Percentiles rank a stretch among this genome's conserved stretches.
These are phyloP conservation scores for Acrossocheilus fasciatus DNA, from an alignment of 2,797 vertebrate species.

Conservation along the genomic window DNA sequence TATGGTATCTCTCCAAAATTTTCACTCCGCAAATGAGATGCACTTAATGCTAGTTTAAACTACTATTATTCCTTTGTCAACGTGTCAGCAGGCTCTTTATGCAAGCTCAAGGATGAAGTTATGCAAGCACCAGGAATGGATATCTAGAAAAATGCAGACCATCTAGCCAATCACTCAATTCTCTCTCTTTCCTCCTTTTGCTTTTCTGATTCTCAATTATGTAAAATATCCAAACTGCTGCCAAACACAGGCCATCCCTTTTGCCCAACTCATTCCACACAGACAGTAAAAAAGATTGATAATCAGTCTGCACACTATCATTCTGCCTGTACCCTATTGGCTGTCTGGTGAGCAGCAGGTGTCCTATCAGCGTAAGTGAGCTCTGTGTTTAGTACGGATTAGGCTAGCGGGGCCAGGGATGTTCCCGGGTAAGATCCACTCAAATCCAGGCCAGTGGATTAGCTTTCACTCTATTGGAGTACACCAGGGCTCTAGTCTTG, in stretches of 20 bases:
- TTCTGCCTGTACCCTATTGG: conserved; percentile 55
- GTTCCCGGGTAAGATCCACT: conserved; percentile 64
- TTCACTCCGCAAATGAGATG: neutral
- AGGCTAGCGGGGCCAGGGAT: conserved; percentile 57
- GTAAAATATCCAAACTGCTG: conserved; percentile 30
- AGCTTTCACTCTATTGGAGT: conserved; percentile 51
- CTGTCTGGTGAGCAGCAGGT: conserved; percentile 58
- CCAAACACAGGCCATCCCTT: conserved; percentile 33
- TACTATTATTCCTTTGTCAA: conserved; percentile 14
- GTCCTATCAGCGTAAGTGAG: conserved; percentile 62
- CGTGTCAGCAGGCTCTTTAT: conserved; percentile 4
- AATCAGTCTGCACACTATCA: conserved; percentile 44
- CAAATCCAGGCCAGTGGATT: conserved; percentile 62
- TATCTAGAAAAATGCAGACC: conserved; percentile 39
- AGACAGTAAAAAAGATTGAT: conserved; percentile 22
- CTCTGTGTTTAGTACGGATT: conserved; percentile 64
- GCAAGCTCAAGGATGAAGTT: neutral
- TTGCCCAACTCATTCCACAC: conserved; percentile 11
- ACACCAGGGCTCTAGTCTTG: conserved; percentile 30
- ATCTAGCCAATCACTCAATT: conserved; percentile 28
- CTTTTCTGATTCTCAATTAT: conserved; percentile 16
- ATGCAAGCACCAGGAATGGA: conserved; percentile 45
- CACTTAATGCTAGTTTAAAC: neutral
- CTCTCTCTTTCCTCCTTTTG: neutral
- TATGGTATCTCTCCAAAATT: neutral